Conservation (phyloP, 2,113 vertebrate genomes). For the Notothenia coriiceps region DNA sequence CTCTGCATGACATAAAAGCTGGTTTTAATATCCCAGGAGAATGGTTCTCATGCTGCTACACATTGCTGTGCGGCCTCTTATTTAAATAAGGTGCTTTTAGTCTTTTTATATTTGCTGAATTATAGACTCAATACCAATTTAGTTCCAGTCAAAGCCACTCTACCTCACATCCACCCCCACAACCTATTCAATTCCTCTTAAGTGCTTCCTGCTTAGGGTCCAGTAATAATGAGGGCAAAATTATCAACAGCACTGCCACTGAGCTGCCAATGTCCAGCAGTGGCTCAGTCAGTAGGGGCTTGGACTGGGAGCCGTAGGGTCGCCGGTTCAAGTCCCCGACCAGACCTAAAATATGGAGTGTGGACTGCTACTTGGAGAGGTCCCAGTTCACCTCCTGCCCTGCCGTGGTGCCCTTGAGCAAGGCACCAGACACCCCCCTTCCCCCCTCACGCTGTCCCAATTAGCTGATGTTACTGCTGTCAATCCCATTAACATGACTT, state of each 20-base stretch:
- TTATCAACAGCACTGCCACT: slow-evolving; percentile 54
- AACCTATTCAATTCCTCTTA: slow-evolving; percentile 49
- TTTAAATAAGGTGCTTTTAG: background rate
- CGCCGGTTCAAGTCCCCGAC: too few relatives aligned
- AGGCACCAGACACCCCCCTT: too few relatives aligned
- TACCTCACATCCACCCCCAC: slow-evolving; percentile 18
- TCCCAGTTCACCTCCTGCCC: too few relatives aligned
- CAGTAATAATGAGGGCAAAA: slow-evolving; percentile 70
- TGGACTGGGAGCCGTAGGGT: too few relatives aligned
- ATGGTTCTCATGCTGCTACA: background rate
- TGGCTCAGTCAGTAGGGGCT: too few relatives aligned
- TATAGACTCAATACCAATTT: slow-evolving; percentile 28
- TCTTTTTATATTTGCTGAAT: slow-evolving; percentile 3
- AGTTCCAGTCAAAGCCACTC: slow-evolving; percentile 38
- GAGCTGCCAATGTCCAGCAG: slow-evolving; percentile 16
- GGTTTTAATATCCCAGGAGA: background rate
- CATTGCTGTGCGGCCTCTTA: background rate
- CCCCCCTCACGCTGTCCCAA: slow-evolving; percentile 46
- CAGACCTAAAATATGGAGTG: too few relatives aligned
- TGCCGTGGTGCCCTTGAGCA: too few relatives aligned
- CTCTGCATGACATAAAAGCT: background rate
- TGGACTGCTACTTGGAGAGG: too few relatives aligned
- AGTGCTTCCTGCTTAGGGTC: slow-evolving; percentile 60
- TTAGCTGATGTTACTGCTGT: slow-evolving; percentile 62
- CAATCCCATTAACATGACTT: slow-evolving; percentile 42